Evolutionary conservation across 2,113 vertebrate species (phyloP).

Genomic region (Danio rerio): GRCz12tu NC_133191.1:10836001-10836500

Average conservation of each 20-base stretch:
- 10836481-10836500: conserved; percentile 1
- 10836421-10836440: background rate
- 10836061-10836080: conserved; percentile 6
- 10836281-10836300: conserved; percentile 7
- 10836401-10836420: background rate
- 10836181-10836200: conserved; percentile 23
- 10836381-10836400: background rate
- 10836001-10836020: conserved; percentile 30
- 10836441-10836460: background rate
- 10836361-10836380: background rate
- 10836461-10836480: background rate
- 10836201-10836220: background rate
- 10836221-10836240: conserved; percentile 19
- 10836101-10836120: conserved; percentile 7
- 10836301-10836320: background rate
- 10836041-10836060: conserved; percentile 36
- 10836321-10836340: conserved; percentile 4
- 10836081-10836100: conserved; percentile 37
- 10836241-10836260: background rate
- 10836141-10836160: conserved; percentile 25
- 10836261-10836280: conserved; percentile 7
- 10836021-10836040: conserved; percentile 9
- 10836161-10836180: conserved; percentile 15
- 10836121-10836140: conserved; percentile 25
- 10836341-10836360: background rate